These are phyloP conservation scores for Hyperoplus lanceolatus DNA, from an alignment of 2,797 vertebrate species.

Conservation along the genomic window DNA sequence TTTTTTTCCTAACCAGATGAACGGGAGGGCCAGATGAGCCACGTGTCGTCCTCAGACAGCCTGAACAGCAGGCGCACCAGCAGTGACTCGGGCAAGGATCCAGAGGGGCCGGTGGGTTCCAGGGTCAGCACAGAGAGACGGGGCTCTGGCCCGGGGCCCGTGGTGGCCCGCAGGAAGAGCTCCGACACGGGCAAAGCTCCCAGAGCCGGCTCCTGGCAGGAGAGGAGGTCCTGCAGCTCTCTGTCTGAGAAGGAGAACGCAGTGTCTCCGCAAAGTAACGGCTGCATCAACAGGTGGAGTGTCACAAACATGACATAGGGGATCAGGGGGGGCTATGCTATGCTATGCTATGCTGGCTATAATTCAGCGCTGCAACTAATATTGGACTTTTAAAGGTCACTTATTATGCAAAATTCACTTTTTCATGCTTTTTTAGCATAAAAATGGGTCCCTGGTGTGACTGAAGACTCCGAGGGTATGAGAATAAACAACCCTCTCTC, in stretches of 20 bases:
- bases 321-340: not conserved
- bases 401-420: too few species aligned
- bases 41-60: slow-evolving; percentile 84
- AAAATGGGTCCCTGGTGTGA: too few species aligned
- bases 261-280: slow-evolving; percentile 65
- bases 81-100: slow-evolving; percentile 78
- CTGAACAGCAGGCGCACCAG: slow-evolving; percentile 79
- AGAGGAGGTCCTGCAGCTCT: slow-evolving; percentile 77
- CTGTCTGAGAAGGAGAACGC: slow-evolving; percentile 73
- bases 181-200: slow-evolving; percentile 66
- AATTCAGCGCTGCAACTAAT: not conserved
- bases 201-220: slow-evolving; percentile 62
- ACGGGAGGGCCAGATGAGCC: slow-evolving; percentile 79
- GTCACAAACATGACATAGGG: not conserved
- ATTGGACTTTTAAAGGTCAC: not conserved
- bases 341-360: too few species aligned
- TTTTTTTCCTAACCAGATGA: slow-evolving; percentile 69
- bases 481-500: too few species aligned
- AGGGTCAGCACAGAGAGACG: slow-evolving; percentile 63
- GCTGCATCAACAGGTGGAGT: slow-evolving; percentile 76
- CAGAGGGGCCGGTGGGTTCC: slow-evolving; percentile 60
- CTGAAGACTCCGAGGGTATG: too few species aligned
- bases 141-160: slow-evolving; percentile 70
- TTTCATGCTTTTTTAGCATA: too few species aligned
- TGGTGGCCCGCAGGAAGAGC: slow-evolving; percentile 73